Percentiles rank a stretch among this genome's conserved stretches.
Evolutionary conservation across 2,888 invertebrate species (phyloP).

Genomic region (Pharmacophagus antenor): DNA sequence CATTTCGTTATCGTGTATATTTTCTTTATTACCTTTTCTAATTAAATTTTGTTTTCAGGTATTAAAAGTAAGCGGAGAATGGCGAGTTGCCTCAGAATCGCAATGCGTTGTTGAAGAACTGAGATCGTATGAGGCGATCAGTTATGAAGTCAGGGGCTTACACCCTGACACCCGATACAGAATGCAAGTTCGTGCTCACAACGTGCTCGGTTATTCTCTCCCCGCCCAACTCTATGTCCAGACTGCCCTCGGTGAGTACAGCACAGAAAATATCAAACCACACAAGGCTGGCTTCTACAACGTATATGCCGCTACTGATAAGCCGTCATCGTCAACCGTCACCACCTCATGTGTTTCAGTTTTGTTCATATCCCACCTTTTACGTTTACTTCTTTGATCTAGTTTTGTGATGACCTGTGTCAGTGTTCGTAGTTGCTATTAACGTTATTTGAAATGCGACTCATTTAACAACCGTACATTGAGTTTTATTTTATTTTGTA

Average conservation of each 20-base stretch:
- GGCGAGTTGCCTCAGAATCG: conserved; percentile 79
- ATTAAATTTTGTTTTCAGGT: conserved; percentile 68
- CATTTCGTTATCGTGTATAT: background rate
- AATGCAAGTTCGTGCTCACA: conserved; percentile 91
- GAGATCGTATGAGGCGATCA: conserved; percentile 83
- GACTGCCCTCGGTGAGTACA: conserved; percentile 93
- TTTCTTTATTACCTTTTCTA: background rate
- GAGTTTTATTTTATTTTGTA: conserved; percentile 31
- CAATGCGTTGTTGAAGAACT: conserved; percentile 82
- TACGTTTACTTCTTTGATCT: conserved; percentile 65
- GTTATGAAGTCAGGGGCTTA: conserved; percentile 85
- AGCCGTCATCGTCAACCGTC: conserved; percentile 54
- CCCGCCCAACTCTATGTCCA: conserved; percentile 89
- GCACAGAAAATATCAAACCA: conserved; percentile 71
- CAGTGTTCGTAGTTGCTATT: conserved; percentile 48
- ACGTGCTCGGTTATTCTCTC: conserved; percentile 90
- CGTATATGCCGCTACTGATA: conserved; percentile 68
- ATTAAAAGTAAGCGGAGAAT: conserved; percentile 84
- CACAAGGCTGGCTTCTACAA: conserved; percentile 75
- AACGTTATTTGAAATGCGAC: conserved; percentile 44
- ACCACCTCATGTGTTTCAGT: conserved; percentile 54
- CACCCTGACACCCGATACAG: conserved; percentile 90
- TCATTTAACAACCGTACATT: conserved; percentile 35
- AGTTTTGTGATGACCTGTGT: conserved; percentile 39
- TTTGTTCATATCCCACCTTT: conserved; percentile 53